Percentiles rank a stretch among this genome's conserved stretches.
Evolutionary conservation across 2,113 vertebrate species (phyloP).

Genomic region (Syrrhaptes paradoxus): DNA sequence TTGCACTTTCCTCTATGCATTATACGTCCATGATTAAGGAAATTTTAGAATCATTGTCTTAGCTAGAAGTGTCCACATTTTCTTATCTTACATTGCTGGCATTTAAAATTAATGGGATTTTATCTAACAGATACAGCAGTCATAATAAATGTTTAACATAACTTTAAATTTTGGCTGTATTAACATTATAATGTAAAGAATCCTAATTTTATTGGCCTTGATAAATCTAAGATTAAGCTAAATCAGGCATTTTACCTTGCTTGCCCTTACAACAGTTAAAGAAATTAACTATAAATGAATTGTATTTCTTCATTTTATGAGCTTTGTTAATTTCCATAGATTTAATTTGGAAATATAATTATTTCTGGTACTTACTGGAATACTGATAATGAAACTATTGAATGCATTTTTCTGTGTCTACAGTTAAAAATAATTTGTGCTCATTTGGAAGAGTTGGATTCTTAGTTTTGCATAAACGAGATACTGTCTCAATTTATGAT

Average conservation of each 20-base stretch:
- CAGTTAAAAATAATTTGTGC: background rate
- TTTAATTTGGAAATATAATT: conserved; percentile 17
- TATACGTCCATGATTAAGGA: background rate
- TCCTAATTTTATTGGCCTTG: background rate
- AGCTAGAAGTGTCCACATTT: background rate
- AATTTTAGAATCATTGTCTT: background rate
- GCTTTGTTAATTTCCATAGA: background rate
- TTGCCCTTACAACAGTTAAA: background rate
- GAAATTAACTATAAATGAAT: background rate
- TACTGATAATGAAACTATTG: background rate
- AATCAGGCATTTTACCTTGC: background rate
- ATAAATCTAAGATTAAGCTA: conserved; percentile 7
- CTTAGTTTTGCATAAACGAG: background rate
- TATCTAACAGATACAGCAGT: conserved; percentile 8
- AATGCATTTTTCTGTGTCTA: background rate
- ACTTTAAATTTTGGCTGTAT: background rate
- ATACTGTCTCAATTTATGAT: background rate
- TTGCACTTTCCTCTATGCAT: background rate
- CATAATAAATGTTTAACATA: conserved; percentile 10
- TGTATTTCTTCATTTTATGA: background rate
- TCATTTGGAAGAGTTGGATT: background rate
- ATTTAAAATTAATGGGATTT: conserved; percentile 27
- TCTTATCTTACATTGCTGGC: background rate
- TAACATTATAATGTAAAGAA: conserved; percentile 19
- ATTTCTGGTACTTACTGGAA: conserved; percentile 4